These are phyloP conservation scores for Sogatella furcifera DNA, from an alignment of 1,140 invertebrate species.

Conservation along the genomic window DNA sequence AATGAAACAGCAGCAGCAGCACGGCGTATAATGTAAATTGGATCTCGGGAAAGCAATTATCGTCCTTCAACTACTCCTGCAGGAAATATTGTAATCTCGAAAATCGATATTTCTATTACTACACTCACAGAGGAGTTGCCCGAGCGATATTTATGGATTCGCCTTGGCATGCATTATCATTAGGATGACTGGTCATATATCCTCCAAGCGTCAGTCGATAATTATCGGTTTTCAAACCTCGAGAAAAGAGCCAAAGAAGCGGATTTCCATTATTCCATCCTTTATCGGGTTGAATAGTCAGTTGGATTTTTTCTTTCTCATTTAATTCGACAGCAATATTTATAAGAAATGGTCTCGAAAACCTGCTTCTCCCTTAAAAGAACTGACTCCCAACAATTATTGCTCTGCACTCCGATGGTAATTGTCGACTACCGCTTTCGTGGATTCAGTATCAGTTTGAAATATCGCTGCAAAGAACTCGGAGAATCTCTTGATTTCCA, in stretches of 20 bases:
- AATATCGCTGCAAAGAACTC: no score
- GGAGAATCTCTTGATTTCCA: no score
- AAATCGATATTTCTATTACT: slow-evolving; percentile 1
- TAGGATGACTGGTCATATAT: neutral
- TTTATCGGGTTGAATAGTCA: neutral
- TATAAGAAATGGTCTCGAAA: no score
- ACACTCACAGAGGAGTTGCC: neutral
- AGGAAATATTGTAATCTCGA: slow-evolving; percentile 4
- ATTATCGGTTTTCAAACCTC: slow-evolving; percentile 1
- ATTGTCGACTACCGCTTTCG: no score
- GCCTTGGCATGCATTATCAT: slow-evolving; percentile 1
- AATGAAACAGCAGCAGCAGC: neutral
- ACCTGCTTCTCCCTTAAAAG: no score
- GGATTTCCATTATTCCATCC: slow-evolving; percentile 1
- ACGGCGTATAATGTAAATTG: slow-evolving; percentile 1
- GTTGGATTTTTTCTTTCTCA: no score
- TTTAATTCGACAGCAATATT: no score
- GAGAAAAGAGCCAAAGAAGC: neutral
- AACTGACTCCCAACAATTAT: no score
- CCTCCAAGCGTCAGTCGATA: neutral
- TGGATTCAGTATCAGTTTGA: no score
- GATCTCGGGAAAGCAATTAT: slow-evolving; percentile 2
- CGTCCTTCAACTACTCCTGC: neutral
- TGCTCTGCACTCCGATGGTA: no score
- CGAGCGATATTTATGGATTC: slow-evolving; percentile 1